A percentile compares a stretch with the other conserved stretches of the same genome.
Evolutionary conservation across 2,113 vertebrate genomes (phyloP).

Genomic region (Drymodes brunneopygia): DNA sequence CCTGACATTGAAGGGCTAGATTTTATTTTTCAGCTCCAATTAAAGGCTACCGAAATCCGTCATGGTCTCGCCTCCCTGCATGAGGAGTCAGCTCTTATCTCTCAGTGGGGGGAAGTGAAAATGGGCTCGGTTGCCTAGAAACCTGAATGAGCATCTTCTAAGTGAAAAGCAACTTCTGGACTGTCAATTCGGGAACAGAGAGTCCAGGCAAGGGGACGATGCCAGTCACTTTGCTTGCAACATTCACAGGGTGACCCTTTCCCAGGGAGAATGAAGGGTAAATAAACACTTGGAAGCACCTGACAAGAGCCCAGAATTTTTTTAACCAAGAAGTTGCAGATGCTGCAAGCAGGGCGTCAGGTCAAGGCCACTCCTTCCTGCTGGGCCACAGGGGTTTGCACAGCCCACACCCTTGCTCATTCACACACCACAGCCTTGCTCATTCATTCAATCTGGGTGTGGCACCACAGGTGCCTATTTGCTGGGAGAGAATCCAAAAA

Average conservation of each 20-base stretch:
- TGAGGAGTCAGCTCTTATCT: conserved; percentile 51
- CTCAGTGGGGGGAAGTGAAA: conserved; percentile 55
- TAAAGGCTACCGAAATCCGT: conserved; percentile 50
- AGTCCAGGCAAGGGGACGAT: not conserved
- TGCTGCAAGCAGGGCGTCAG: not conserved
- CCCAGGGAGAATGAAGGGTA: accelerated
- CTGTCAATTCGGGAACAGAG: not conserved
- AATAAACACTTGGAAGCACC: too few species aligned
- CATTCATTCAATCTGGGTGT: not conserved
- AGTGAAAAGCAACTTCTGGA: conserved; percentile 46
- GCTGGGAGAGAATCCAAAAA: not conserved
- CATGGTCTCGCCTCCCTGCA: conserved; percentile 37
- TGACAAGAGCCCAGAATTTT: not conserved
- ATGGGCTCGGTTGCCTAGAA: conserved; percentile 66
- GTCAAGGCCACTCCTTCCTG: not conserved
- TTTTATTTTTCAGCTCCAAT: conserved; percentile 50
- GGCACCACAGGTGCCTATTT: not conserved
- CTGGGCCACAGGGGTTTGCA: not conserved
- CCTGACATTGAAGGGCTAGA: not conserved
- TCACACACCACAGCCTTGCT: not conserved
- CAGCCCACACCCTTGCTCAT: not conserved
- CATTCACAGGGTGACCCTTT: not conserved
- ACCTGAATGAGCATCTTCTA: conserved; percentile 56
- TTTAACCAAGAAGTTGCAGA: not conserved
- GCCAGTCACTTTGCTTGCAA: not conserved